Conservation (phyloP, 1,140 invertebrate species). For the Drosophila navojoa region DNA sequence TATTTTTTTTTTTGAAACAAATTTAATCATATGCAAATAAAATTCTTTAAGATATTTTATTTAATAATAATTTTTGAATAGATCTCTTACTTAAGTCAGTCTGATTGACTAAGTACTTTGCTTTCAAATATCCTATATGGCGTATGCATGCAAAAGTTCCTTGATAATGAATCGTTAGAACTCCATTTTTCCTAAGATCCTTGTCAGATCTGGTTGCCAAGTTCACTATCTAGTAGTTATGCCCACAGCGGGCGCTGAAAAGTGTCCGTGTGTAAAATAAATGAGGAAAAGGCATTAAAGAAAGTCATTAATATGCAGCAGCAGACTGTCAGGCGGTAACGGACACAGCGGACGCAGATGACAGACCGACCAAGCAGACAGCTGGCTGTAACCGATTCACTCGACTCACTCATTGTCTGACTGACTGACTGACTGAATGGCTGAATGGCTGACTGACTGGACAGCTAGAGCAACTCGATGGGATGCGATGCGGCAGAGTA, state of each 20-base stretch:
- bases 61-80: too few species aligned
- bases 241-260: constrained; percentile 36
- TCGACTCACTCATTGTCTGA: constrained; percentile 11
- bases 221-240: constrained; percentile 31
- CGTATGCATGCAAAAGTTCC: too few species aligned
- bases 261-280: constrained; percentile 78
- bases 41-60: too few species aligned
- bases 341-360: constrained; percentile 39
- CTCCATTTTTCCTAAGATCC: too few species aligned
- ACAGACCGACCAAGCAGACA: constrained; percentile 40
- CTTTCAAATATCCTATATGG: too few species aligned
- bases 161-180: too few species aligned
- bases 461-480: constrained; percentile 57
- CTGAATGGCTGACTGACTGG: constrained; percentile 36
- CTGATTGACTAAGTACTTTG: too few species aligned
- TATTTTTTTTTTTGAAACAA: too few species aligned
- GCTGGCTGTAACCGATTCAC: constrained; percentile 44
- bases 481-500: constrained; percentile 63
- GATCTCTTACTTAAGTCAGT: too few species aligned
- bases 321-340: constrained; percentile 79
- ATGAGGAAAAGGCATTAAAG: constrained; percentile 82
- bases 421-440: constrained; percentile 11
- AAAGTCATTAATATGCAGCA: constrained; percentile 81
- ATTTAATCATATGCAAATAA: too few species aligned
- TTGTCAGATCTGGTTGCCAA: constrained; percentile 18